A percentile compares a stretch with the other conserved stretches of the same genome.
Conservation (phyloP, 2,113 vertebrate genomes). For the Pogona vitticeps region DNA sequence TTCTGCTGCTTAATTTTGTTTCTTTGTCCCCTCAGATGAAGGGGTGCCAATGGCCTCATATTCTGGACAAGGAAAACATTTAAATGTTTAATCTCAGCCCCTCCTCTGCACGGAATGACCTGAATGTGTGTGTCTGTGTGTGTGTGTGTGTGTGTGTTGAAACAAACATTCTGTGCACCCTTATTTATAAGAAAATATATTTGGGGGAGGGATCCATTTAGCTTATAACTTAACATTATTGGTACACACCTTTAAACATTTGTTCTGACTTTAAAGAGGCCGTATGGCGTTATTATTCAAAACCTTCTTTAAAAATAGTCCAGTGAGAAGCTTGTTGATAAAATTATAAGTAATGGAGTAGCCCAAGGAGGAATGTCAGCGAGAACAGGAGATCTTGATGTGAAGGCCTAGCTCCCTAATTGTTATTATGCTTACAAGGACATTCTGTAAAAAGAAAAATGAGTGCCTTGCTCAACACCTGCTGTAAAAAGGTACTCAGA, state of each 20-base stretch:
- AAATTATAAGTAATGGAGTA: conserved; percentile 76
- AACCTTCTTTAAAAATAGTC: conserved; percentile 58
- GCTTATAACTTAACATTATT: conserved; percentile 41
- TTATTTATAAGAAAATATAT: conserved; percentile 22
- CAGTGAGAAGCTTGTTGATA: conserved; percentile 66
- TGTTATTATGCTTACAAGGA: conserved; percentile 83
- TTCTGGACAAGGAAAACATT: background rate
- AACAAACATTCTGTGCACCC: conserved; percentile 39
- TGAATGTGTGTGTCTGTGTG: background rate
- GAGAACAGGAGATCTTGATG: conserved; percentile 65
- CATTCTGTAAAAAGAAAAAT: conserved; percentile 78
- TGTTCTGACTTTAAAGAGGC: conserved; percentile 47
- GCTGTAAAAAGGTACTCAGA: conserved; percentile 74
- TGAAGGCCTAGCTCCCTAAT: conserved; percentile 80
- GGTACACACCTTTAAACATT: conserved; percentile 1
- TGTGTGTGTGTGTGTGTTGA: background rate
- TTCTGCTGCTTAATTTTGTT: background rate
- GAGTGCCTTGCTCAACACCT: conserved; percentile 72
- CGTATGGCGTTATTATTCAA: conserved; percentile 51
- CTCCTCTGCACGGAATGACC: background rate
- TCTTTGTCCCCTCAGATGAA: background rate
- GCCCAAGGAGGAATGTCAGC: conserved; percentile 71
- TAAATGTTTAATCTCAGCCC: background rate
- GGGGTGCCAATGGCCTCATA: background rate
- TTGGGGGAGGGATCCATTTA: conserved; percentile 30